Percentiles rank a stretch among this genome's conserved stretches.
Evolutionary conservation across 1,140 invertebrate genomes (phyloP).

Genomic region (Formica selysi): DNA sequence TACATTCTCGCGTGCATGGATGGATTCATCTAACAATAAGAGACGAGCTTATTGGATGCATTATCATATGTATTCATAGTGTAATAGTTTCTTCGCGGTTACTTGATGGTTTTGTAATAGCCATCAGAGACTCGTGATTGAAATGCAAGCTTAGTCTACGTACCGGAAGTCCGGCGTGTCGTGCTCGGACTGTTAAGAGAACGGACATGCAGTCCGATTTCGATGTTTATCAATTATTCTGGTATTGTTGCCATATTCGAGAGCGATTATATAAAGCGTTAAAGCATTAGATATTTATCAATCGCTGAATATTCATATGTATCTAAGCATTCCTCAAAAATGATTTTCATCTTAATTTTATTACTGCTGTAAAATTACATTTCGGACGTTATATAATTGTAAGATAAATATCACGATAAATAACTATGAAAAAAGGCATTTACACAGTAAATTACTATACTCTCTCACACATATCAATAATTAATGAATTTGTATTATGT

Average conservation of each 20-base stretch:
- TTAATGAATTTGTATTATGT: slow-evolving; percentile 43
- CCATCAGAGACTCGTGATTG: slow-evolving; percentile 48
- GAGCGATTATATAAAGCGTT: slow-evolving; percentile 7
- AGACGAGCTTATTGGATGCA: slow-evolving; percentile 5
- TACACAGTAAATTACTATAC: not conserved
- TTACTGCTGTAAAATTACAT: not conserved
- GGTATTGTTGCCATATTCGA: slow-evolving; percentile 53
- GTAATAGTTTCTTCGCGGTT: slow-evolving; percentile 46
- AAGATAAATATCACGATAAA: not conserved
- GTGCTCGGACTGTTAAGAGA: slow-evolving; percentile 68
- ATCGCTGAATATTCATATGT: not conserved
- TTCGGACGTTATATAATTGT: not conserved
- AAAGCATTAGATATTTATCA: not conserved
- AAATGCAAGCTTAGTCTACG: slow-evolving; percentile 73
- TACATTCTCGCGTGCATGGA: not conserved
- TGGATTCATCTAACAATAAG: not conserved
- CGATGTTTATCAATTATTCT: slow-evolving; percentile 70
- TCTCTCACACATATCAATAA: slow-evolving; percentile 1
- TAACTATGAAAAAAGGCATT: not conserved
- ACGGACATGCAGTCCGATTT: slow-evolving; percentile 67
- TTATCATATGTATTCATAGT: slow-evolving; percentile 23
- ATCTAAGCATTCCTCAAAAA: not conserved
- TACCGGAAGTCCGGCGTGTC: slow-evolving; percentile 73
- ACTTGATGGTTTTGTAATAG: slow-evolving; percentile 65
- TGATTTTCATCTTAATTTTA: not conserved